Evolutionary conservation across 2,797 vertebrate species (phyloP).

Genomic region (Pristis pectinata): DNA sequence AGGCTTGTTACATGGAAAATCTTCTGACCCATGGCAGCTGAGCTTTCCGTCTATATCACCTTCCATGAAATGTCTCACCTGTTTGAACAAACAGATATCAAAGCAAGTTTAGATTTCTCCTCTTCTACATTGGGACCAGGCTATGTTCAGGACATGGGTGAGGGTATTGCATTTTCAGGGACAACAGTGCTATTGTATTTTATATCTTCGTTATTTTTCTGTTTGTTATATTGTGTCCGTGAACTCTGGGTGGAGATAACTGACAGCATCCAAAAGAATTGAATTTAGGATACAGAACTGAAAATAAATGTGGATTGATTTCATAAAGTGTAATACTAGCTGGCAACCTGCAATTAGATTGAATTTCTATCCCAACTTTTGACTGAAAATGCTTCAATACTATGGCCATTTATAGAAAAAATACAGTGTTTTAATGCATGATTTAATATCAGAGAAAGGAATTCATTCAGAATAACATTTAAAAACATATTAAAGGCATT

Average conservation of each 20-base stretch:
- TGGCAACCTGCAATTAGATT: not conserved
- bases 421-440: not conserved
- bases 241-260: not conserved
- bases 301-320: not conserved
- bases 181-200: not conserved
- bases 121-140: not conserved
- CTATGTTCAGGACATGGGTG: not conserved
- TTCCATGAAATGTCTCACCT: not conserved
- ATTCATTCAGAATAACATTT: too few species aligned
- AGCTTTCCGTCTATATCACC: not conserved
- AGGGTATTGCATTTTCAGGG: not conserved
- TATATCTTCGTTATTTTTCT: not conserved
- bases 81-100: not conserved
- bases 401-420: not conserved
- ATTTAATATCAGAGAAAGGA: not conserved
- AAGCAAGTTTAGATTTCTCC: not conserved
- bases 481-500: too few species aligned
- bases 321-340: not conserved
- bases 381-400: not conserved
- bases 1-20: not conserved
- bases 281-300: not conserved
- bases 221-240: not conserved
- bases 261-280: not conserved
- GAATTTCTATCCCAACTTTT: not conserved
- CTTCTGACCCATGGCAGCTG: not conserved